These are phyloP conservation scores for Lithophane ornitopus DNA, from an alignment of 2,888 invertebrate genomes.

Conservation along the genomic window DNA sequence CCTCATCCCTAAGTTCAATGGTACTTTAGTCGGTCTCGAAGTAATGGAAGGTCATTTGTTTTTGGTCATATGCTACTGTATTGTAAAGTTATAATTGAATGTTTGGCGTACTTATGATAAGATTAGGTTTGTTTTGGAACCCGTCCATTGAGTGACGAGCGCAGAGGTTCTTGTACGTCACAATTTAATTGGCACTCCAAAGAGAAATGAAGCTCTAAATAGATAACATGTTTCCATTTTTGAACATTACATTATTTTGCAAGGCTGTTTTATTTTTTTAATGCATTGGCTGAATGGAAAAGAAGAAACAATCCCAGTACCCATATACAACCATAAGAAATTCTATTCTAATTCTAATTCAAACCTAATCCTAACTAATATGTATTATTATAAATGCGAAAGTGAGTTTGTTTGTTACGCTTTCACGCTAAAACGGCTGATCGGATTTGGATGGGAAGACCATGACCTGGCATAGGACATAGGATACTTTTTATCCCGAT, in stretches of 20 bases:
- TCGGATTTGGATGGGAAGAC: too few species aligned
- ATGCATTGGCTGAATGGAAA: not conserved
- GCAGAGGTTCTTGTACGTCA: not conserved
- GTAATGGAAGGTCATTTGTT: slow-evolving; percentile 19
- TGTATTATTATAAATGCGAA: too few species aligned
- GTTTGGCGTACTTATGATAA: slow-evolving; percentile 47
- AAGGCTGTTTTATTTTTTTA: not conserved
- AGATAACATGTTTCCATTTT: not conserved
- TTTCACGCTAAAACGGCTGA: too few species aligned
- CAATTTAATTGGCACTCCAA: too few species aligned
- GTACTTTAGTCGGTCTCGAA: slow-evolving; percentile 1
- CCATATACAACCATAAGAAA: not conserved
- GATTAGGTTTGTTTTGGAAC: slow-evolving; percentile 38
- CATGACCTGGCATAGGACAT: too few species aligned
- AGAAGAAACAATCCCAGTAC: not conserved
- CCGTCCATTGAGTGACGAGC: not conserved
- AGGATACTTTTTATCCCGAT: too few species aligned
- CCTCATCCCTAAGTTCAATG: not conserved
- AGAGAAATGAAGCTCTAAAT: too few species aligned
- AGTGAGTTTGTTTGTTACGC: too few species aligned
- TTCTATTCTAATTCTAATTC: not conserved
- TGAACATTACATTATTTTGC: not conserved
- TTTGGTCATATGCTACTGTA: slow-evolving; percentile 30
- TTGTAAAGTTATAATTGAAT: slow-evolving; percentile 21
- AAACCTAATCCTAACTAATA: too few species aligned